Evolutionary conservation across 2,113 vertebrate species (phyloP), one percentile per base, ranked within the genome.

Genomic region (Spheniscus mendiculus): DNA sequence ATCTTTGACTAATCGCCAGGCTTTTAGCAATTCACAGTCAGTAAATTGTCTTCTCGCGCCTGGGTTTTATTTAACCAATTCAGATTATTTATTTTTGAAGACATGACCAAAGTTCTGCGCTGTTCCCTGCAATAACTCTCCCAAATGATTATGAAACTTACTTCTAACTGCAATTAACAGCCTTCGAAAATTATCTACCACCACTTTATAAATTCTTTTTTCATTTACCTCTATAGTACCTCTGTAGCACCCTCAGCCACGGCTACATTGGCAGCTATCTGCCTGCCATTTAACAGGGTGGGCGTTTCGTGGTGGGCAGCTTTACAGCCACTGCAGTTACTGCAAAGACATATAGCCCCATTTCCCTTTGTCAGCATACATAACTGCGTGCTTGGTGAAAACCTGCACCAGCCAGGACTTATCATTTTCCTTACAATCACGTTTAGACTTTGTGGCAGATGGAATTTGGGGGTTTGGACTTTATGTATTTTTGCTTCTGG

Each of bases 61-160:
- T 78, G 36, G 61, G n/a, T 94, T 97, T 94, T 94, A 93, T 95
- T 91, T 89, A 93, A 78, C 89, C 83, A 82, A 63, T 90, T 79
- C 88, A 83, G 69, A 89, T 92, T 95, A 81, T 93, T 94, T 96
- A 87, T 87, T 95, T 95, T 90, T 69, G 67, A 93, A 90, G 86
- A 59, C 44, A 12, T 79, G 76, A 76, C 79, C 63, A 70, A 89
- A 94, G 81, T 83, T 74, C 80, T 83, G 3, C n/a, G 21, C 67
- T 45, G 38, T 79, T 93, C 20, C 9, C 67, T 81, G 81, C 58
- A 62, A 20, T 90, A 94, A 82, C 47, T 96, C 78, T 77, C 59
- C 25, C 40, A 62, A 77, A 74, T 38, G 36, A 90, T 95, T 49
- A 71, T 50, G 53, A 80, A 88, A 92, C 58, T 91, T 53, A 70